Base-by-base conservation (phyloP, 2,113 vertebrate genomes). In the Oreochromis spilurus region DNA sequence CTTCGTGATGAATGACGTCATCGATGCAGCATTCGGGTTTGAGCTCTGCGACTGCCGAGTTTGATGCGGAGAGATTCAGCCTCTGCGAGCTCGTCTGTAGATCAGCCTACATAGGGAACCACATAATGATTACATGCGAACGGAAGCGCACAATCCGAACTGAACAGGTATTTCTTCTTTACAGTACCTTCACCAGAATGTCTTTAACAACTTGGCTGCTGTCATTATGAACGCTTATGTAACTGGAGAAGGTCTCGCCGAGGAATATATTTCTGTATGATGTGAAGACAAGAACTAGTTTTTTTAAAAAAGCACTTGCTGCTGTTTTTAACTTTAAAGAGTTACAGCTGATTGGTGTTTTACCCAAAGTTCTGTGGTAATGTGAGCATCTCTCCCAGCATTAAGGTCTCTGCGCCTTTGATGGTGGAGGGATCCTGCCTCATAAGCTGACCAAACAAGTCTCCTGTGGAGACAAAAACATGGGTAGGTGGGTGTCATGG, bases 361-460 rank as follows among this genome's bases (percentile, higher is more conserved):
- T 97, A 99, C 99, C 99, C 99, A 94, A 99, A 99, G 94, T 99
- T 99, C 90, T 99, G 99, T 84, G 99, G 99, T 88, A 99, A 94
- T 5, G 99, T 99, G 29, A 99, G 95, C 99, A 99, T 99, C 96
- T 99, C 98, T 89, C 99, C 99, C 26, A 99, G 96, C 97, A 99
- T 99, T 89, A 99, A 93, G n/a, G 93, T 92, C 96, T 99, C 98
- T 21, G 98, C 97, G 92, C 98, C 98, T 91, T 97, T 98, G 92
- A 99, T 97, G 79, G 97, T 98, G 84, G 98, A 99, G 17, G 98
- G 98, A 91, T 99, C 98, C 81, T 97, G 97, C 93, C 96, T 97
- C 98, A 99, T 99, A 7, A 99, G 97, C 1, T 97, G 97, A 85
- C 96, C 92, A 88, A 99, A 99, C 17, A 98, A 94, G 93, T 97